Conservation (phyloP, 2,888 invertebrate genomes). For the Bombylius major region DNA sequence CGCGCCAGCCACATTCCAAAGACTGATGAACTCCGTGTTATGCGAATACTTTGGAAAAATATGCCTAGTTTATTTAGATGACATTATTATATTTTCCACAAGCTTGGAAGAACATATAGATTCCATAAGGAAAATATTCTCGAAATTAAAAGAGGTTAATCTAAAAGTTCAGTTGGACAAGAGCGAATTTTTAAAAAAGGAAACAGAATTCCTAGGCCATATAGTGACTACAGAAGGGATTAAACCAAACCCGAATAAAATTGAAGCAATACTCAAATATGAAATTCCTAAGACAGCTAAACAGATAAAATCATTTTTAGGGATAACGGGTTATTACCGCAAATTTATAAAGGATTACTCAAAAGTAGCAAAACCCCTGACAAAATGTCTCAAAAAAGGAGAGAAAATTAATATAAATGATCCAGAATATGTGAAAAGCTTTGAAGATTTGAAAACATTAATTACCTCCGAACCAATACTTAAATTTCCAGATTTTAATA, state of each 20-base stretch:
- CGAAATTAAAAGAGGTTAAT: constrained; percentile 15
- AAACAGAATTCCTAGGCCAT: constrained; percentile 23
- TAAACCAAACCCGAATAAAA: constrained; percentile 23
- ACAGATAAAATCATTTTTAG: constrained; percentile 19
- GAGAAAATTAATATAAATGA: constrained; percentile 4
- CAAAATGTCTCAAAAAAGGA: constrained; percentile 11
- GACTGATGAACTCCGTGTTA: constrained; percentile 1
- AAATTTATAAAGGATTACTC: constrained; percentile 15
- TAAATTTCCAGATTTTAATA: constrained; percentile 12
- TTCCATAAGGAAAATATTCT: constrained; percentile 16
- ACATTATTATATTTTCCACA: background rate
- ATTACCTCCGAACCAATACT: constrained; percentile 9
- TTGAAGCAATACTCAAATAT: constrained; percentile 17
- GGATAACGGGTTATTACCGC: constrained; percentile 17
- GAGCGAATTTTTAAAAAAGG: constrained; percentile 17
- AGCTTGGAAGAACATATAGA: constrained; percentile 21
- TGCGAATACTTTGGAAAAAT: constrained; percentile 13
- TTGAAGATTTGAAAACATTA: constrained; percentile 6
- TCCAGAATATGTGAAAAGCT: constrained; percentile 1
- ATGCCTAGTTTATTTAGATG: constrained; percentile 4
- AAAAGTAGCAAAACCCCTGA: constrained; percentile 12
- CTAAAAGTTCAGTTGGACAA: constrained; percentile 21
- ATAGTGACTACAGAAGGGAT: constrained; percentile 22
- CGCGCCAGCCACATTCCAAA: constrained; percentile 9
- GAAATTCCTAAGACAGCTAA: constrained; percentile 17